These are phyloP conservation scores for Coendou prehensilis DNA, from an alignment of 2,797 vertebrate genomes.

Conservation along the genomic window DNA sequence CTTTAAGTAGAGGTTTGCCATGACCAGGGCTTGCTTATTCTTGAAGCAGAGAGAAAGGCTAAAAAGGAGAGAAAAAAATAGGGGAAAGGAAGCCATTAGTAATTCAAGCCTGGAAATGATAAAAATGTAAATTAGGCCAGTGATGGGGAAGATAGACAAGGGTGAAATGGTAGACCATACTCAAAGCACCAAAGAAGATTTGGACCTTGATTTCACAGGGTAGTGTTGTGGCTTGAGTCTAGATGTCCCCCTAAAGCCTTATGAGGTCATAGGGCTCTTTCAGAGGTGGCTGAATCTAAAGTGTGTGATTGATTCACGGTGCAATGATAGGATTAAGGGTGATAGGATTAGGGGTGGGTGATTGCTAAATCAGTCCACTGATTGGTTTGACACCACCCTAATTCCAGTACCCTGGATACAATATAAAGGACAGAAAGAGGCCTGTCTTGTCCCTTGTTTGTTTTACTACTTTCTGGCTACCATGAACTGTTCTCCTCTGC, in stretches of 20 bases:
- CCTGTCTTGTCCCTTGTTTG: not conserved
- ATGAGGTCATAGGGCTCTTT: not conserved
- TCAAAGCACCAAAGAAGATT: not conserved
- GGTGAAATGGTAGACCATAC: not conserved
- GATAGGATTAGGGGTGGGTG: not conserved
- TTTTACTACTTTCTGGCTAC: not conserved
- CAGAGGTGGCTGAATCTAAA: not conserved
- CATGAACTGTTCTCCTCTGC: not conserved
- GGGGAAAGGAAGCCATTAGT: not conserved
- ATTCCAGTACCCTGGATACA: not conserved
- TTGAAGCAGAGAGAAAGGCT: not conserved
- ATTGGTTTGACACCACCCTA: not conserved
- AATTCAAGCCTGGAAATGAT: not conserved
- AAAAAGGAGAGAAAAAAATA: not conserved
- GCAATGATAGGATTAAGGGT: too few species aligned
- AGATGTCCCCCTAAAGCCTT: not conserved
- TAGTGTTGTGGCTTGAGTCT: not conserved
- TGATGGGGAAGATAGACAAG: not conserved
- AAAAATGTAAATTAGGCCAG: not conserved
- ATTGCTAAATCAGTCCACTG: not conserved
- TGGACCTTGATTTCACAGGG: not conserved
- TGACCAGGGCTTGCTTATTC: constrained; percentile 5
- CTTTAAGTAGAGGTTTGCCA: not conserved
- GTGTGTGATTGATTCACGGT: not conserved
- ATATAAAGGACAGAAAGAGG: not conserved